phyloP scores from a whole-genome alignment of 1,140 invertebrate species.

The Oppia nitens region DNA sequence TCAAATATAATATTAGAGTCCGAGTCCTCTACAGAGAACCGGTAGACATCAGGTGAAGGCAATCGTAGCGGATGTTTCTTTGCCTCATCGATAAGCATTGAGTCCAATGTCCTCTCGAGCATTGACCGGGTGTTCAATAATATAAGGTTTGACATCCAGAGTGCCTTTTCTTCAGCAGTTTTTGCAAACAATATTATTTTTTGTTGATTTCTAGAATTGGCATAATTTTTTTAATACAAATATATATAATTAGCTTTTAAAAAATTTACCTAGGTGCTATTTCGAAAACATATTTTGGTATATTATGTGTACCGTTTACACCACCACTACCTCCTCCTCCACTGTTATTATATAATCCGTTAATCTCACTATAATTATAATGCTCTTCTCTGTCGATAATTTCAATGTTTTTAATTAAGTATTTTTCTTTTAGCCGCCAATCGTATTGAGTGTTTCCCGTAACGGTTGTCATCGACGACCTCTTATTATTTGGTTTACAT shows the following conservation, averaged over 20 bases:
- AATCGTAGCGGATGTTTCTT: conserved; percentile 76
- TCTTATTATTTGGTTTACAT: conserved; percentile 70
- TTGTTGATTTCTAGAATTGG: not conserved
- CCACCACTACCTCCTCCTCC: not conserved
- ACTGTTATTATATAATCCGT: not conserved
- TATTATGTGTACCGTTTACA: not conserved
- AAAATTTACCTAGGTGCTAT: conserved; percentile 43
- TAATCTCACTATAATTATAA: not conserved
- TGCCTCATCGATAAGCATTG: conserved; percentile 81
- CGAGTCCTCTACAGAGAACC: conserved; percentile 81
- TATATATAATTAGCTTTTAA: not conserved
- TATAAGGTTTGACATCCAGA: conserved; percentile 93
- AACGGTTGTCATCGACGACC: conserved; percentile 42
- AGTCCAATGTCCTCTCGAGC: conserved; percentile 70
- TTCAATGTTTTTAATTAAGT: conserved; percentile 80
- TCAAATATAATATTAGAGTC: conserved; percentile 85
- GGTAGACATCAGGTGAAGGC: conserved; percentile 56
- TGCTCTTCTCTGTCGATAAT: conserved; percentile 67
- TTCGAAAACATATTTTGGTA: conserved; percentile 71
- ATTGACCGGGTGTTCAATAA: conserved; percentile 82
- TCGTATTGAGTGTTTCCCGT: conserved; percentile 21
- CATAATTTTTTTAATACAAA: not conserved
- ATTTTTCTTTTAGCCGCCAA: conserved; percentile 39
- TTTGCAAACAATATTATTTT: conserved; percentile 58
- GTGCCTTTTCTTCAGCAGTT: conserved; percentile 70